Percentiles rank a stretch among this genome's conserved stretches.
phyloP scores from a whole-genome alignment of 2,888 invertebrate genomes.

The Mactromeris polynyma region DNA sequence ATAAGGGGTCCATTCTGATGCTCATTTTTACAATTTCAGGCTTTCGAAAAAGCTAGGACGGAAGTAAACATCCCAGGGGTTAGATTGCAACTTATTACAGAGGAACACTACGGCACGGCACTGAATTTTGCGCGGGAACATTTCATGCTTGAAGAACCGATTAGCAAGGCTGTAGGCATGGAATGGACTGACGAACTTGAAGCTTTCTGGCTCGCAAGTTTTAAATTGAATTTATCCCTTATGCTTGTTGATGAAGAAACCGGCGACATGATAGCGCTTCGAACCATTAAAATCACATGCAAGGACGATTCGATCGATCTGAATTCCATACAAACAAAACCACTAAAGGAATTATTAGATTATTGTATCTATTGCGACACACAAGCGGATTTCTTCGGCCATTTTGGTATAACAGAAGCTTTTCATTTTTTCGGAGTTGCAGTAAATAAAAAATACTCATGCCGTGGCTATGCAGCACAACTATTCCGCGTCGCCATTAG shows the following conservation, averaged over 20 bases:
- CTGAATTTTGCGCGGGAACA: constrained; percentile 19
- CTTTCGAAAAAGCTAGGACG: constrained; percentile 26
- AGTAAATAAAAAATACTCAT: constrained; percentile 27
- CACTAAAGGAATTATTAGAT: background rate
- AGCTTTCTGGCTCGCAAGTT: constrained; percentile 22
- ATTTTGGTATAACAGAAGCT: constrained; percentile 27
- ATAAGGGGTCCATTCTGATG: background rate
- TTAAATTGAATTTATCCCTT: constrained; percentile 38
- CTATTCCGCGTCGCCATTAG: constrained; percentile 26
- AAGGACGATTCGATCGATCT: constrained; percentile 17
- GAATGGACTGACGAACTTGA: constrained; percentile 27
- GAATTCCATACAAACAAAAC: constrained; percentile 10
- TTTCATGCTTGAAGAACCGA: constrained; percentile 37
- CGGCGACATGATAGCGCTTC: constrained; percentile 41
- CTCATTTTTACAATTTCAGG: constrained; percentile 8
- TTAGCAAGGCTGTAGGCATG: constrained; percentile 29
- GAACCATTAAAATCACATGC: constrained; percentile 17
- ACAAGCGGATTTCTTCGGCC: constrained; percentile 37
- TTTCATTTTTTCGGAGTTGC: constrained; percentile 44
- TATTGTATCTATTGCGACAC: constrained; percentile 34
- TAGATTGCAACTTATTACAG: constrained; percentile 31
- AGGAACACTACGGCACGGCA: constrained; percentile 39
- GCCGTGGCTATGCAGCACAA: constrained; percentile 29
- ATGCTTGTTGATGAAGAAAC: constrained; percentile 38
- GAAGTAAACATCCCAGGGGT: constrained; percentile 12